These are phyloP conservation scores for Cetonia aurata DNA, from an alignment of 2,888 invertebrate genomes.

Conservation along the genomic window DNA sequence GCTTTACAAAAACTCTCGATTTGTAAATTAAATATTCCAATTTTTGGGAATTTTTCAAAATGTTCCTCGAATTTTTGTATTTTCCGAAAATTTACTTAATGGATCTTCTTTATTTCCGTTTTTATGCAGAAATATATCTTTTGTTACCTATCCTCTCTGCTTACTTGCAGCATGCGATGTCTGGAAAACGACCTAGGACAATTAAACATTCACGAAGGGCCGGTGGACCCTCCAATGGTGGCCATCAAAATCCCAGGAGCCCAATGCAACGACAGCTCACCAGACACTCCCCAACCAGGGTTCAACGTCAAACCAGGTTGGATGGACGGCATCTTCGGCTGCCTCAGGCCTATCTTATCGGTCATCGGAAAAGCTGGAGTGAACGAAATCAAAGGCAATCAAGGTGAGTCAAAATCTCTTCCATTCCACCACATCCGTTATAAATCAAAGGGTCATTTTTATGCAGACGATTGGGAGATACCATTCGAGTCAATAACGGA, in stretches of 20 bases:
- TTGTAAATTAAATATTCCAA: too few relatives aligned
- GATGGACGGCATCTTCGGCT: slow-evolving; percentile 88
- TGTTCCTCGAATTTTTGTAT: too few relatives aligned
- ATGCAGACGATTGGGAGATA: slow-evolving; percentile 92
- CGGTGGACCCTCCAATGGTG: slow-evolving; percentile 55
- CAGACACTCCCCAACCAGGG: slow-evolving; percentile 65
- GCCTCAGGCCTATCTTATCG: slow-evolving; percentile 89
- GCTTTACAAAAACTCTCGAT: too few relatives aligned
- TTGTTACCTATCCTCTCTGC: slow-evolving; percentile 41
- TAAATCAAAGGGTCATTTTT: slow-evolving; percentile 44
- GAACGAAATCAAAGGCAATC: slow-evolving; percentile 75
- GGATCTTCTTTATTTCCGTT: too few relatives aligned
- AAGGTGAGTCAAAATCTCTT: slow-evolving; percentile 67
- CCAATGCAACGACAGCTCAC: slow-evolving; percentile 66
- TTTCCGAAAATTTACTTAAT: too few relatives aligned
- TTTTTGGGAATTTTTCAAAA: too few relatives aligned
- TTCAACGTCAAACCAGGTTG: slow-evolving; percentile 74
- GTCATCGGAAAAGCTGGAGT: slow-evolving; percentile 84
- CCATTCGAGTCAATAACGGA: slow-evolving; percentile 92
- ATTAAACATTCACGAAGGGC: slow-evolving; percentile 63
- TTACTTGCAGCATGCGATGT: slow-evolving; percentile 72
- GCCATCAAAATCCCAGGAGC: slow-evolving; percentile 65
- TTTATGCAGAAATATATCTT: too few relatives aligned
- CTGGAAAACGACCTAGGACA: slow-evolving; percentile 75
- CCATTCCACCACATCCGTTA: too few relatives aligned